Evolutionary conservation across 2,113 vertebrate genomes (phyloP), one percentile per base, ranked within the genome.

Genomic region (Microcebus lehilahytsara): DNA sequence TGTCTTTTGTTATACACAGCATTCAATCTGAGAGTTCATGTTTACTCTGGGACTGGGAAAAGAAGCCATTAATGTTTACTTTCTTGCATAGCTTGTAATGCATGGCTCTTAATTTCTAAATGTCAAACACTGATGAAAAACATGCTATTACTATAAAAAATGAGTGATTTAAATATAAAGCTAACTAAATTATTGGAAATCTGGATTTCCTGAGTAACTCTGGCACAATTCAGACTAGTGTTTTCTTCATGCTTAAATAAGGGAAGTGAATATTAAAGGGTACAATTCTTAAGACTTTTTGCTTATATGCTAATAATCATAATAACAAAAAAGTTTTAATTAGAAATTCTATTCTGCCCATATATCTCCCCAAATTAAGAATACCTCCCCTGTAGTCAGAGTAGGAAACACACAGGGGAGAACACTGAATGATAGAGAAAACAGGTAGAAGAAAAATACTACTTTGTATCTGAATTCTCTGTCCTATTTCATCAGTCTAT

Each of bases 11-110:
- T 27, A 80, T 42, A 13, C 17, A 95, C 0, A 1, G 87, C 56
- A 96, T 97, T 96, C 84, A 75, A 58, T 95, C 93, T 84, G 95
- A 97, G 79, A 75, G 49, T 89, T 96, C 71, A 96, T 34, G 23
- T 9, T 96, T 46, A 96, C 95, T 97, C 85, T 94, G 97, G 97
- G 96, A 98, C 93, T 92, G 85, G 98, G 96, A 95, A 93, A 97
- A 98, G 98, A 86, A 60, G 93, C 97, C 81, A 92, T 97, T 96
- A 96, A 97, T n/a, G 56, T 96, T 97, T 93, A 94, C 19, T 97
- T 92, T 95, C 90, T 87, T 85, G 32, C 6, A 95, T 69, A 87
- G 37, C 49, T 94, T 95, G 96, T 87, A 97, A 96, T 60, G 85
- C 32, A 91, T 93, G 98, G 95, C n/a, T 72, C 91, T 92, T 97